These are phyloP conservation scores for Hippocampus abdominalis DNA, from an alignment of 2,113 vertebrate genomes.

Conservation along the genomic window DNA sequence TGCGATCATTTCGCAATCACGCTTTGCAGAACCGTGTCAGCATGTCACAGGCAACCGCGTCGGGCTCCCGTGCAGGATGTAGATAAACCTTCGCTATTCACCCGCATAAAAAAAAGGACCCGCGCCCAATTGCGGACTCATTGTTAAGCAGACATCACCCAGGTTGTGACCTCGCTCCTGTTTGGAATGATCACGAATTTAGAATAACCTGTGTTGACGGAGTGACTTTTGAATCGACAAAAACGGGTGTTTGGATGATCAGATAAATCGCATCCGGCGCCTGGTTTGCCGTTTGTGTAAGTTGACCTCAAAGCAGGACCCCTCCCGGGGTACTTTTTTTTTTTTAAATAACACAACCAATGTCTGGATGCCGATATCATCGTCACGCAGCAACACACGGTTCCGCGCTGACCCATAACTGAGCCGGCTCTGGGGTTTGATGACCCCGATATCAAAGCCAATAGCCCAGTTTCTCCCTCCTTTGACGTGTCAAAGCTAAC, in stretches of 20 bases:
- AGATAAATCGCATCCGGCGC: neutral
- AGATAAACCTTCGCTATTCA: conserved; percentile 8
- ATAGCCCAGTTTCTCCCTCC: conserved; percentile 49
- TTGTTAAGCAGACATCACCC: neutral
- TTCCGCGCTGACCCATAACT: conserved; percentile 36
- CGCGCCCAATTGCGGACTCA: neutral
- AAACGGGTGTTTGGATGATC: neutral
- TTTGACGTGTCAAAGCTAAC: conserved; percentile 45
- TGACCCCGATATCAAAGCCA: conserved; percentile 43
- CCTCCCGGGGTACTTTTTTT: neutral
- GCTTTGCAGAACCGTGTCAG: neutral
- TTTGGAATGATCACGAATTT: neutral
- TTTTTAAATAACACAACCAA: neutral
- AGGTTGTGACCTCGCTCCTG: conserved; percentile 1
- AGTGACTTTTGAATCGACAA: neutral
- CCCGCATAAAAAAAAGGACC: neutral
- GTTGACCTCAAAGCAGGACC: neutral
- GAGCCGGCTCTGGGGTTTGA: conserved; percentile 24
- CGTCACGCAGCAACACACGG: neutral
- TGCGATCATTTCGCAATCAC: neutral
- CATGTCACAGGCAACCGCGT: neutral
- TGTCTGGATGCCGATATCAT: neutral
- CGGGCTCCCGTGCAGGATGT: neutral
- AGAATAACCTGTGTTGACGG: neutral
- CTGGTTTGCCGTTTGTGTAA: neutral